Base-by-base conservation (phyloP, 2,888 invertebrate genomes). In the Eilema griseolum region DNA sequence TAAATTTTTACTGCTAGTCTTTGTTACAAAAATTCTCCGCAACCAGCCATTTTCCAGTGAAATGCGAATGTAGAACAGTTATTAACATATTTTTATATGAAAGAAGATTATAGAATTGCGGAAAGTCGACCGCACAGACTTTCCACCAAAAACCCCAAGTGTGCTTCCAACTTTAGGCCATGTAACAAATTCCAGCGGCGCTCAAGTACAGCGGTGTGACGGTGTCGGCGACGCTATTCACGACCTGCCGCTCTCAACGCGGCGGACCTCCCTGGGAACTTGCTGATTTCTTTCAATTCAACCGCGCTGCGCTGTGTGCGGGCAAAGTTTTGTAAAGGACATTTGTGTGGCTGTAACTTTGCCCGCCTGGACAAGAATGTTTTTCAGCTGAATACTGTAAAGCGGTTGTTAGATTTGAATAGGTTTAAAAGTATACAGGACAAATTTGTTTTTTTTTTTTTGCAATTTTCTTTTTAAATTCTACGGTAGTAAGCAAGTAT, bases 271-370 rank as follows among this genome's bases (percentile, higher is more conserved):
- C 61, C 66, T n/a, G 68, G 64, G 57, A 76, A 70, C 69, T 64
- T 66, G 61, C 56, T 73, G 79, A 81, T 76, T 81, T 83, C 81
- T 83, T 81, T 83, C 72, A 83, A 74, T 75, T 70, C 74, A 64
- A 61, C 57, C 33, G 65, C 66, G 52, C 59, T 20, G 28, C 61
- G 61, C 41, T 66, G 41, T 61, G 60, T 23, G 41, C 57, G 63
- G 62, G 61, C 69, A 16, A 73, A 73, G 67, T 78, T 78, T 80
- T 76, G 62, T 83, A 76, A 67, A 79, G 74, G 72, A 62, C 64
- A 70, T 73, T 79, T 74, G 61, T 72, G 69, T 65, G 66, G 20
- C 33, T 26, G 64, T 14, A 60, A 74, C 64, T 73, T 69, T 66
- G 66, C 66, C 59, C 61, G 63, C 66, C 72, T 72, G 74, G 57